Percentiles rank a stretch among this genome's conserved stretches.
These are phyloP conservation scores for Spea hammondii DNA, from an alignment of 2,797 vertebrate genomes.

Conservation along the genomic window DNA sequence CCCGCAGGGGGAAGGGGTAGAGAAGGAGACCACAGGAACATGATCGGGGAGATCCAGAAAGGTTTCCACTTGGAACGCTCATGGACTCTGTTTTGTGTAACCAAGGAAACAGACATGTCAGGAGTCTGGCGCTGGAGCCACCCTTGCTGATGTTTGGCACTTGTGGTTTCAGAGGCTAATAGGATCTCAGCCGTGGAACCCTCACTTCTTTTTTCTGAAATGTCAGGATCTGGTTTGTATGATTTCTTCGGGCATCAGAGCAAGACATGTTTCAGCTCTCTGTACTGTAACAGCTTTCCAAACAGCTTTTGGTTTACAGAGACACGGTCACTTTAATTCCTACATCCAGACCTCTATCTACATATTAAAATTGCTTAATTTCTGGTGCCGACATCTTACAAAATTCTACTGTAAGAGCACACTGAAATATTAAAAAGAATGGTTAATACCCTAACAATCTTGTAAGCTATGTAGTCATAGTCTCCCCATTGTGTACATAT, in stretches of 20 bases:
- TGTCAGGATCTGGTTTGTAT: neutral
- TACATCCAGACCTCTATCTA: too few species aligned
- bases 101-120: slow-evolving; percentile 7
- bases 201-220: neutral
- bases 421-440: too few species aligned
- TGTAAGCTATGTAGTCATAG: too few species aligned
- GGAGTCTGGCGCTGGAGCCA: neutral
- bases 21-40: neutral
- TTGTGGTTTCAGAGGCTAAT: neutral
- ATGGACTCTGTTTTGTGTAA: neutral
- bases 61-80: neutral
- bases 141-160: neutral
- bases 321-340: too few species aligned
- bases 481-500: too few species aligned
- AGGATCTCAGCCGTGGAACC: neutral
- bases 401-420: too few species aligned
- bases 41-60: slow-evolving; percentile 3
- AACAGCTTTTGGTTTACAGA: too few species aligned
- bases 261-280: neutral
- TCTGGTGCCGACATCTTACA: too few species aligned
- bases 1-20: slow-evolving; percentile 19
- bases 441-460: too few species aligned
- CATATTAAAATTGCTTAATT: too few species aligned
- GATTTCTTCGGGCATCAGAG: neutral
- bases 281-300: neutral